Base-by-base conservation (phyloP, 2,888 invertebrate genomes). In the Epirrita christyi region DNA sequence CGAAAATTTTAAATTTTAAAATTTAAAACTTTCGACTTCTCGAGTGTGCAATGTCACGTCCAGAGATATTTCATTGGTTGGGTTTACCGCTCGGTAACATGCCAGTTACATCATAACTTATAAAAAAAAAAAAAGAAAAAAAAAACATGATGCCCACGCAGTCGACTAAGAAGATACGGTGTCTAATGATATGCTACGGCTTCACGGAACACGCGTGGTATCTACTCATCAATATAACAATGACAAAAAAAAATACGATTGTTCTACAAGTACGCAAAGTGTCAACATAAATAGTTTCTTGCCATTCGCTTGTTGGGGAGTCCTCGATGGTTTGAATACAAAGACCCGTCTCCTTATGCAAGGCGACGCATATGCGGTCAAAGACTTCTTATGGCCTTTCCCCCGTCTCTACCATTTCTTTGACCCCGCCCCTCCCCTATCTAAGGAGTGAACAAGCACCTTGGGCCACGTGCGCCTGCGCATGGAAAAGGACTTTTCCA, bases 401-500 rank as follows among this genome's bases (percentile, higher is more conserved):
- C 62, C 67, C 64, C 66, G 58, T 68, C 60, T 55, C 65, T 54
- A 55, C 62, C 58, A 70, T 64, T 63, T 61, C 66, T 60, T 60
- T 64, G 65, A 64, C 68, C 69, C 42, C 57, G 64, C 66, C 53
- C 46, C 61, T 59, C n/a, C n/a, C n/a, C n/a, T n/a, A n/a, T n/a
- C 36, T 64, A 63, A 68, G 32, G 8, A 32, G 8, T 32, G 1
- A 21, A 4, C 21, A 36, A 14, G 66, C 69, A 71, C 70, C 70
- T 67, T 65, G 67, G 66, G 71, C 77, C 82, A 82, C 83, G 83
- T 80, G 83, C 78, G 78, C 59, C 56, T 68, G 74, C 75, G 67
- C 75, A 85, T 83, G 84, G 88, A 90, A 88, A 88, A 86, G 79
- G 80, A 58, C 81, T 85, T 89, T 90, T 88, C 90, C 82, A 83